Percentiles rank a stretch among this genome's conserved stretches.
phyloP scores from a whole-genome alignment of 2,797 vertebrate species.

The Monodelphis domestica region DNA sequence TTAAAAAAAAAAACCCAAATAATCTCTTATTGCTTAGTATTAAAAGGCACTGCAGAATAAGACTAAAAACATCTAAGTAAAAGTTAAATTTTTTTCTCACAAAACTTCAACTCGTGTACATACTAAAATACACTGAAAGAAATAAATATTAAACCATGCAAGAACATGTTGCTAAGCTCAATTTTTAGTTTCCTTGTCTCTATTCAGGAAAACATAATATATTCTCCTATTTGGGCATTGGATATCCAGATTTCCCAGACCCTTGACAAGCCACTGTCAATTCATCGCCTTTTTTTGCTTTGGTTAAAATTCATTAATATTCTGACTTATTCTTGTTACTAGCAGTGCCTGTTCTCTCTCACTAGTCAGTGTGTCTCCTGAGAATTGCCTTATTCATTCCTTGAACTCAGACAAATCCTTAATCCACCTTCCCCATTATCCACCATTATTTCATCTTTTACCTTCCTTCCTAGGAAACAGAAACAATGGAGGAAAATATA shows the following conservation, averaged over 20 bases:
- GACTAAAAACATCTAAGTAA: neutral
- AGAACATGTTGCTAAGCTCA: neutral
- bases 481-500: neutral
- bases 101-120: neutral
- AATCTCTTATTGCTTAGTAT: neutral
- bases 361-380: neutral
- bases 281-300: neutral
- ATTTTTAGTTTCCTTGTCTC: neutral
- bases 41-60: neutral
- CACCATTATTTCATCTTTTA: neutral
- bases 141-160: neutral
- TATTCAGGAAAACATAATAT: neutral
- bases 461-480: neutral
- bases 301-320: neutral
- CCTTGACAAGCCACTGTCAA: neutral
- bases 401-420: neutral
- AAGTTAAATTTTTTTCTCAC: neutral
- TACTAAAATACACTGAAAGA: neutral
- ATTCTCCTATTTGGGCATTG: neutral
- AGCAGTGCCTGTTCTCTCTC: neutral
- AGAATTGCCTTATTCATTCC: neutral
- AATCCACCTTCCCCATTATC: neutral
- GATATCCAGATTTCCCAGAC: neutral
- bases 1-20: neutral
- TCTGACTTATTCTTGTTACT: neutral